phyloP scores from a whole-genome alignment of 37 sponge, comb jelly and placozoan genomes.

The Oscarella lobularis region DNA sequence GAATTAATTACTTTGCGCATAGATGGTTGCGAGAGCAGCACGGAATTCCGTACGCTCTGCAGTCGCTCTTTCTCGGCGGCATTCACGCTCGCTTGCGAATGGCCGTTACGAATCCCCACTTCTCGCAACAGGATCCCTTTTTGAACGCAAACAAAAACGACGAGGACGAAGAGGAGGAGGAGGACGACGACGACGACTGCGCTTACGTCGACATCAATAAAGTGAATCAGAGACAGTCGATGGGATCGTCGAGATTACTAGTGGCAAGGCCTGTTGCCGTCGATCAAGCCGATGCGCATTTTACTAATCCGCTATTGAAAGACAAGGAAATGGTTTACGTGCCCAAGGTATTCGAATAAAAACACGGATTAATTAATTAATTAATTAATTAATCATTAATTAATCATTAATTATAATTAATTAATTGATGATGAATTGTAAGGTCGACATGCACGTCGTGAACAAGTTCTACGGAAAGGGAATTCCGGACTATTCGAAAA shows the following conservation, averaged over 20 bases:
- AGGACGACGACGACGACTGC: too few relatives aligned
- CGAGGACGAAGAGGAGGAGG: neutral
- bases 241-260: too few relatives aligned
- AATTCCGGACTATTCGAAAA: conserved; percentile 27
- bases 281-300: too few relatives aligned
- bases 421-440: neutral
- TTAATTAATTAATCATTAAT: too few relatives aligned
- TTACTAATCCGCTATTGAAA: too few relatives aligned
- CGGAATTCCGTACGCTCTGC: neutral
- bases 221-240: too few relatives aligned
- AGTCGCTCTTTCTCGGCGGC: neutral
- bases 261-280: too few relatives aligned
- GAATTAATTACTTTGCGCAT: neutral
- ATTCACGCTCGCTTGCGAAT: conserved; percentile 15
- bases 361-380: too few relatives aligned
- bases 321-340: too few relatives aligned
- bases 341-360: too few relatives aligned
- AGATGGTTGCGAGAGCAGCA: neutral
- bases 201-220: too few relatives aligned
- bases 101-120: conserved; percentile 33
- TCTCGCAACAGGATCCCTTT: conserved; percentile 1
- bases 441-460: conserved; percentile 22
- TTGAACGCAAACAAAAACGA: neutral
- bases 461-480: conserved; percentile 47
- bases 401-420: too few relatives aligned